Percentiles rank a stretch among this genome's conserved stretches.
Evolutionary conservation across 2,797 vertebrate species (phyloP).

Genomic region (Tapera naevia): DNA sequence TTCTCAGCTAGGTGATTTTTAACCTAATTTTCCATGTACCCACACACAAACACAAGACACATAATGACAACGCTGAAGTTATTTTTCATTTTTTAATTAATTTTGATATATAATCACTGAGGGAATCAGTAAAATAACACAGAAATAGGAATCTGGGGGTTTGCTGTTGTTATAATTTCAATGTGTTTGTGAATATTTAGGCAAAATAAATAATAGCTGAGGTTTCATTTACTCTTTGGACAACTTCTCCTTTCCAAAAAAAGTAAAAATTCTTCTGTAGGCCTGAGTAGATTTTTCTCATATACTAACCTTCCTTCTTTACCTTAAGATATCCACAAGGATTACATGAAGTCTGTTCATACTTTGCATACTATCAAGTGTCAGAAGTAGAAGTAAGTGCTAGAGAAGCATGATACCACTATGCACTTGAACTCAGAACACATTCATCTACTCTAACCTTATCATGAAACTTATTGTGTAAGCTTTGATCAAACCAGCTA

Average conservation of each 20-base stretch:
- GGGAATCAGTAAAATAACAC: neutral
- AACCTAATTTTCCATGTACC: neutral
- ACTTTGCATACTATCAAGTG: neutral
- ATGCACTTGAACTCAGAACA: neutral
- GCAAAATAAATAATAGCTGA: neutral
- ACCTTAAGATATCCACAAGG: neutral
- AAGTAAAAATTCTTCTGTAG: neutral
- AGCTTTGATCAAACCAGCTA: neutral
- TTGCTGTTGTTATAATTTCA: neutral
- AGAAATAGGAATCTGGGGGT: neutral
- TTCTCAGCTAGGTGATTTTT: neutral
- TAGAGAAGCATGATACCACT: fast-evolving
- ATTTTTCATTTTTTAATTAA: neutral
- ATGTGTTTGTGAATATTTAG: neutral
- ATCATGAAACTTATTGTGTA: neutral
- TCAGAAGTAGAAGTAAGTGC: neutral
- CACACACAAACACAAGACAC: neutral
- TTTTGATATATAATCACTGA: neutral
- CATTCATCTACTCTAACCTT: neutral
- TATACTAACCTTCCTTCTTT: neutral
- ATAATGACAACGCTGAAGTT: neutral
- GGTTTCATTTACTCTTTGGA: neutral
- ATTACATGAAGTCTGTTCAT: neutral
- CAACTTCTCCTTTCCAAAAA: neutral
- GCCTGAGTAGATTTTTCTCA: neutral